Evolutionary conservation across 2,797 vertebrate genomes (phyloP), one percentile per base, ranked within the genome.

Genomic region (Prionace glauca): DNA sequence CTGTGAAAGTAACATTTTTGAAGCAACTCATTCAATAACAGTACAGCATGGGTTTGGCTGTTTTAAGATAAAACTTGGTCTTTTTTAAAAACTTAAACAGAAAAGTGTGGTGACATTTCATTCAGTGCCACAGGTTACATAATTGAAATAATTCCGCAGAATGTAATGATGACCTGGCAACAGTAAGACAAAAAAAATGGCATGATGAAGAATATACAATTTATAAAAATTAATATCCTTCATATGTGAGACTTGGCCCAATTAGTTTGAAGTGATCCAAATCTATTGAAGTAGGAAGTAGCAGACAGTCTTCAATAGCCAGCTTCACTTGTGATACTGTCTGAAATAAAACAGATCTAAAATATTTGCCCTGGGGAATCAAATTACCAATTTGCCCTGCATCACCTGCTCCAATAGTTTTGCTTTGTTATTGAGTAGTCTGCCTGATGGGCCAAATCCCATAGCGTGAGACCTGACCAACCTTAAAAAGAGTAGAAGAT

Each of bases 81-180:
- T 84, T 45, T 45, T 45, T 45, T 7, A 20, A 36, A 41, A 45
- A 41, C 41, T 84, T 41, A 84, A 84, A 45, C 81, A 84, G 81
- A 84, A 84, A 84, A 45, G 36, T 84, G 81, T 84, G 81, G 41
- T 84, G 81, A 84, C 81, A 84, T 84, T 84, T 84, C 81, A 84
- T 45, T 84, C 81, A 24, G 81, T 84, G 41, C 81, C 81, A 84
- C 79, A 41, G 79, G 79, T 84, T 84, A 84, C 36, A 84, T 45
- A 84, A 84, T 36, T 84, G 41, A 84, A 84, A 84, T 41, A 84
- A 84, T 41, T 84, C 16, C 41, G 79, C 41, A 36, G 41, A 84
- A 84, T 45, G 81, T 84, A 84, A 84, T 84, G 81, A 45, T 45
- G 36, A 84, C 81, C 81, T 84, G 81, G 81, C 81, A 84, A 24